Percentiles rank a stretch among this genome's conserved stretches.
These are phyloP conservation scores for Pristionchus maxplancki DNA, from an alignment of 2,888 invertebrate genomes.

Conservation along the genomic window DNA sequence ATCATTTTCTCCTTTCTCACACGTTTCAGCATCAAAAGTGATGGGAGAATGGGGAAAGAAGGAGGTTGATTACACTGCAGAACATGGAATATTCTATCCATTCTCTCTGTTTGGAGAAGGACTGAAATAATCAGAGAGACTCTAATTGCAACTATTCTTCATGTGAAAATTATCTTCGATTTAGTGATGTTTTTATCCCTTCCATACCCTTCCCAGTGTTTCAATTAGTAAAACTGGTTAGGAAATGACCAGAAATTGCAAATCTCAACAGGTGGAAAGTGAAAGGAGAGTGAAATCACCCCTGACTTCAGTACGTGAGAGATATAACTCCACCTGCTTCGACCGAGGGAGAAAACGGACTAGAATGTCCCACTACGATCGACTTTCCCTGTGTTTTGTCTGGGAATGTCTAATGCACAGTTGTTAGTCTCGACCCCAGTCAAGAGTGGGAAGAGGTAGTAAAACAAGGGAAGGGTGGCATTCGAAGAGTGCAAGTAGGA, in stretches of 20 bases:
- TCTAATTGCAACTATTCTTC: not conserved
- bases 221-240: not conserved
- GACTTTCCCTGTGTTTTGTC: not conserved
- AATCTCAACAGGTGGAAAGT: not conserved
- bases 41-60: conserved; percentile 3
- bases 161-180: not conserved
- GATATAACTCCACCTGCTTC: not conserved
- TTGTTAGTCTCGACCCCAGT: no score
- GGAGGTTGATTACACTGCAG: conserved; percentile 4
- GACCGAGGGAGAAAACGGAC: not conserved
- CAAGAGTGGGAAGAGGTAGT: not conserved
- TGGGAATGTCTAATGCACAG: not conserved
- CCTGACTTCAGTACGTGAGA: not conserved
- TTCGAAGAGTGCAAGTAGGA: no score
- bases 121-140: not conserved
- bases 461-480: not conserved
- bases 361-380: not conserved
- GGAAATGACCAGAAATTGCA: not conserved
- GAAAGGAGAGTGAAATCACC: not conserved
- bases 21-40: not conserved
- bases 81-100: not conserved
- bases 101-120: not conserved
- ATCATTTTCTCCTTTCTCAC: not conserved
- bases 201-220: not conserved
- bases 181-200: no score